phyloP scores from a whole-genome alignment of 2,113 vertebrate species.

The Nerophis lumbriciformis region DNA sequence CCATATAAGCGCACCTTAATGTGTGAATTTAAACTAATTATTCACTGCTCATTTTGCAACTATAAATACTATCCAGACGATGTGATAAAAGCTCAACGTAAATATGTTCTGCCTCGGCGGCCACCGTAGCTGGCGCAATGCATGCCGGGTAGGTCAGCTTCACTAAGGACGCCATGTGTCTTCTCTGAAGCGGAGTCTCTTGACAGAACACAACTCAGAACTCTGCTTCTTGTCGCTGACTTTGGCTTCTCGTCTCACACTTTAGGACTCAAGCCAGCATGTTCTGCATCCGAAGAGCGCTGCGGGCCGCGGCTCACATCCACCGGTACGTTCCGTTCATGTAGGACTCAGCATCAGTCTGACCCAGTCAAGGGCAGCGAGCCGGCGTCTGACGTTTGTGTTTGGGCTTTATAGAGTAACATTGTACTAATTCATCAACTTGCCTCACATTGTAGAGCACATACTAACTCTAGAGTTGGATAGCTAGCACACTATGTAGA shows the following conservation, averaged over 20 bases:
- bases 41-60: too few relatives aligned
- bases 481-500: neutral
- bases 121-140: constrained; percentile 38
- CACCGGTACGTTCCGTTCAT: constrained; percentile 57
- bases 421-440: too few relatives aligned
- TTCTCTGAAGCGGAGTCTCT: constrained; percentile 31
- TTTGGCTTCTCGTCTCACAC: neutral
- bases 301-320: constrained; percentile 49
- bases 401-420: too few relatives aligned
- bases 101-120: neutral
- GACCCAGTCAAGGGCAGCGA: constrained; percentile 55
- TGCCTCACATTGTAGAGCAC: too few relatives aligned
- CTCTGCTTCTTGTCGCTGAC: neutral
- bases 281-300: constrained; percentile 66
- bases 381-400: neutral
- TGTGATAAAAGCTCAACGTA: too few relatives aligned
- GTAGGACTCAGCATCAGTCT: neutral
- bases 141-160: constrained; percentile 74
- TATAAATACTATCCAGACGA: too few relatives aligned
- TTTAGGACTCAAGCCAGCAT: constrained; percentile 31
- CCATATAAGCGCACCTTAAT: too few relatives aligned
- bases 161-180: constrained; percentile 74
- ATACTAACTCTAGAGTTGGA: neutral
- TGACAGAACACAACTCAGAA: neutral
- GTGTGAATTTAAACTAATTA: too few relatives aligned